A percentile compares a stretch with the other conserved stretches of the same genome.
These are phyloP conservation scores for Drosophila birchii DNA, from an alignment of 2,888 invertebrate genomes.

Conservation along the genomic window DNA sequence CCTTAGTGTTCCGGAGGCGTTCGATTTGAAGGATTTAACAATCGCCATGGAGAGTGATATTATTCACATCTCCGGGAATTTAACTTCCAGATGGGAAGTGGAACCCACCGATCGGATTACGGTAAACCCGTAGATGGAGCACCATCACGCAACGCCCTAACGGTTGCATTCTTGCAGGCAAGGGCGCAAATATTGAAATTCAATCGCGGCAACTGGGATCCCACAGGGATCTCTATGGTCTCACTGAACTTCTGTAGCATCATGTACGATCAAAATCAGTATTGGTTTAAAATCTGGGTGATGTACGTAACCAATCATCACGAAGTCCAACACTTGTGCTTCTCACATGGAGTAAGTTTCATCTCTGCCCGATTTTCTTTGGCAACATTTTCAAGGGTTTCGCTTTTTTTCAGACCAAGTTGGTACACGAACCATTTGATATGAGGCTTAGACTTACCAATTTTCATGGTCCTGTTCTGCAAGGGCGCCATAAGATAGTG, in stretches of 20 bases:
- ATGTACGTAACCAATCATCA: slow-evolving; percentile 24
- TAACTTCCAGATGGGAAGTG: slow-evolving; percentile 49
- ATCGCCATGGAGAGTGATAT: too few relatives aligned
- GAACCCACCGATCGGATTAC: slow-evolving; percentile 53
- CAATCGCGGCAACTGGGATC: slow-evolving; percentile 66
- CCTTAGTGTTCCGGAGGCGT: slow-evolving; percentile 4
- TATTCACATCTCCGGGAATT: slow-evolving; percentile 34
- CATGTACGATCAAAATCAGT: slow-evolving; percentile 58
- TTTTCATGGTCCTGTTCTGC: slow-evolving; percentile 41
- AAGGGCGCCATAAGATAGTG: slow-evolving; percentile 57
- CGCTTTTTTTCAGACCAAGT: slow-evolving; percentile 34
- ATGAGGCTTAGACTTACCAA: slow-evolving; percentile 32
- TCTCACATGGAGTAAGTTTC: slow-evolving; percentile 53
- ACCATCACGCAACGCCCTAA: too few relatives aligned
- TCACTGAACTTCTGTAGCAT: slow-evolving; percentile 46
- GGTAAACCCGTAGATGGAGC: slow-evolving; percentile 29
- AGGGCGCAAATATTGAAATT: slow-evolving; percentile 14
- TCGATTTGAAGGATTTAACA: too few relatives aligned
- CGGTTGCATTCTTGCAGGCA: slow-evolving; percentile 13
- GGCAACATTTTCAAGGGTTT: background rate
- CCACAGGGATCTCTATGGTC: slow-evolving; percentile 53
- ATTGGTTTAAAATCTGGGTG: slow-evolving; percentile 64
- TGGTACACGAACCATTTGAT: slow-evolving; percentile 63
- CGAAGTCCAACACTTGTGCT: slow-evolving; percentile 32
- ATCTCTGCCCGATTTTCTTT: background rate